phyloP scores from a whole-genome alignment of 2,888 invertebrate genomes.

The Eremobia ochroleuca region DNA sequence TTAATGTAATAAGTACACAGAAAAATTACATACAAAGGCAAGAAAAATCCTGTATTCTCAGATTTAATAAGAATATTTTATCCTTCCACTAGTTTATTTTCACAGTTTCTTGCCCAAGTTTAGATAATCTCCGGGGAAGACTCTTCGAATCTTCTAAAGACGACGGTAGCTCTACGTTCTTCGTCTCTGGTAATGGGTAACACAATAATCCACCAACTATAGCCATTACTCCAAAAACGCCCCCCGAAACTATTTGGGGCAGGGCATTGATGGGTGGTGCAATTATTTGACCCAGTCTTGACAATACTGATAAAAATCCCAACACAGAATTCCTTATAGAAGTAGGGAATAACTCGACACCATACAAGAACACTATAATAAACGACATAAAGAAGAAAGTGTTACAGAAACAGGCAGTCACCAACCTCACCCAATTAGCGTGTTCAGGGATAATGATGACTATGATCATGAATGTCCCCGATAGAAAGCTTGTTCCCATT shows the following conservation, averaged over 20 bases:
- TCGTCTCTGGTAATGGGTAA: conserved; percentile 92
- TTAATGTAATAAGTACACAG: neutral
- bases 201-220: conserved; percentile 92
- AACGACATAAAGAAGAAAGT: conserved; percentile 95
- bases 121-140: conserved; percentile 56
- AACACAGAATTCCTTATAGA: conserved; percentile 95
- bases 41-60: neutral
- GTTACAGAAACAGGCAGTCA: conserved; percentile 93
- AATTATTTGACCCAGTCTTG: conserved; percentile 95
- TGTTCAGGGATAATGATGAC: conserved; percentile 74
- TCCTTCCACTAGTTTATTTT: conserved; percentile 14
- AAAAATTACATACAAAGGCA: neutral
- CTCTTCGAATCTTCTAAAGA: conserved; percentile 77
- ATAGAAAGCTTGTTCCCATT: conserved; percentile 88
- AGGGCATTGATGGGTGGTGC: conserved; percentile 94
- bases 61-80: neutral
- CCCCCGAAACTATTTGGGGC: conserved; percentile 73
- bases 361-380: conserved; percentile 95
- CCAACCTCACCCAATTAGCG: conserved; percentile 86
- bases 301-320: conserved; percentile 95
- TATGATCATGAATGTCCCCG: conserved; percentile 80
- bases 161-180: conserved; percentile 79
- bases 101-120: neutral
- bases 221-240: conserved; percentile 93
- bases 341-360: conserved; percentile 96